Evolutionary conservation across 1,140 invertebrate species (phyloP).

Genomic region (Anoplophora glabripennis): DNA sequence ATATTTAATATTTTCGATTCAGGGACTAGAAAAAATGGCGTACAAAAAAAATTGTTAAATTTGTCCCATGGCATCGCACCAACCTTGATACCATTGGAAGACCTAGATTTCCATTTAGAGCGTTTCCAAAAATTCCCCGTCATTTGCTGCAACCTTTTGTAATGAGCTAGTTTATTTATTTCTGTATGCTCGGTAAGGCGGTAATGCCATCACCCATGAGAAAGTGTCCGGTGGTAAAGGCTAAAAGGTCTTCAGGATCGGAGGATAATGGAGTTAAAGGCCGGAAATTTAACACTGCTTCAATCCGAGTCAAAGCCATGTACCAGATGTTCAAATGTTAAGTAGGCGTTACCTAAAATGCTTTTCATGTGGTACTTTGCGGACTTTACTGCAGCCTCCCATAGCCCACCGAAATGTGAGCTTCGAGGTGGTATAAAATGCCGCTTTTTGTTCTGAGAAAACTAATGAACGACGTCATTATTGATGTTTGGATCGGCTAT

Average conservation of each 20-base stretch:
- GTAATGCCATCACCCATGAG: not conserved
- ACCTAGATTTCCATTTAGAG: no score
- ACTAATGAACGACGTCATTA: not conserved
- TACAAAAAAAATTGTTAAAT: no score
- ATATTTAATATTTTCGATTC: no score
- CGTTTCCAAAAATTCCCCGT: not conserved
- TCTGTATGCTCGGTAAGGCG: not conserved
- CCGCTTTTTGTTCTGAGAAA: not conserved
- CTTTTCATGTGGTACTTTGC: conserved; percentile 3
- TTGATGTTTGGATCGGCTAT: not conserved
- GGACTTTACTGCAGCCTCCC: not conserved
- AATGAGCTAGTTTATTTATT: not conserved
- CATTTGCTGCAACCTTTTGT: not conserved
- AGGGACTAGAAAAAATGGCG: no score
- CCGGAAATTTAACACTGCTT: not conserved
- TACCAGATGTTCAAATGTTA: conserved; percentile 9
- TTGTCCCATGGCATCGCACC: conserved; percentile 27
- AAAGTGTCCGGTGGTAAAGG: not conserved
- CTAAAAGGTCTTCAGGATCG: not conserved
- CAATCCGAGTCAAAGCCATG: not conserved
- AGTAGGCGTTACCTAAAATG: not conserved
- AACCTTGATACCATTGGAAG: no score
- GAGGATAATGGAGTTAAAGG: not conserved
- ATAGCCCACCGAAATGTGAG: not conserved
- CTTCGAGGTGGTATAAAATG: conserved; percentile 6